Evolutionary conservation across 2,797 vertebrate species (phyloP), one percentile per base, ranked within the genome.

Genomic region (Hylomyscus alleni): DNA sequence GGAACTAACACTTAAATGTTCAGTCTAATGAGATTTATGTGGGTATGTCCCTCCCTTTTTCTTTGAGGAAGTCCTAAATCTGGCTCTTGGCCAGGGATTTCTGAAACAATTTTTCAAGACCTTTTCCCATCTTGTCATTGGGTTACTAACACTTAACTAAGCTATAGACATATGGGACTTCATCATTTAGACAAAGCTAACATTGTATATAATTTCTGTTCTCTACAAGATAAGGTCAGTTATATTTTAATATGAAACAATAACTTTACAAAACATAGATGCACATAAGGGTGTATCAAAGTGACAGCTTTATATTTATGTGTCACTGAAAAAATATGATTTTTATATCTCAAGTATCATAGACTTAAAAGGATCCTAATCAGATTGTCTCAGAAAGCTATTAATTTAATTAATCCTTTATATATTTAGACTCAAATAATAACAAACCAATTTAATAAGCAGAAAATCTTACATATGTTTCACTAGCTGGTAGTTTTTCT

Each of bases 331-430:
- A 93, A 80, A 67, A 75, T 91, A 44, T 72, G 4, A 80, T 94
- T 40, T 94, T 92, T 67, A 73, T 52, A 86, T 62, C 86, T 96
- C 54, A 93, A 14, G 88, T 95, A 47, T 93, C 50, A n/a, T 77
- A 87, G 17, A 29, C 54, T 44, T 91, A 93, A 94, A 97, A 96
- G 81, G 86, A 83, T 83, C 60, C 95, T 95, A 80, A 84, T 75
- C 22, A 77, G 37, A 69, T 19, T 76, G 26, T 87, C 56, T 93
- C 82, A 54, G 91, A 97, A 90, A 54, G 72, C 91, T 89, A 96
- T 77, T 62, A 97, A 95, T 91, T 40, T 91, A 95, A 95, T 89
- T 75, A 96, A 93, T 96, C 50, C 24, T 90, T 90, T 89, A 96
- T 97, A 94, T 96, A 93, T 86, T 47, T 90, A 62, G 90, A 93